phyloP scores from a whole-genome alignment of 2,888 invertebrate species.

The Spisula solida region DNA sequence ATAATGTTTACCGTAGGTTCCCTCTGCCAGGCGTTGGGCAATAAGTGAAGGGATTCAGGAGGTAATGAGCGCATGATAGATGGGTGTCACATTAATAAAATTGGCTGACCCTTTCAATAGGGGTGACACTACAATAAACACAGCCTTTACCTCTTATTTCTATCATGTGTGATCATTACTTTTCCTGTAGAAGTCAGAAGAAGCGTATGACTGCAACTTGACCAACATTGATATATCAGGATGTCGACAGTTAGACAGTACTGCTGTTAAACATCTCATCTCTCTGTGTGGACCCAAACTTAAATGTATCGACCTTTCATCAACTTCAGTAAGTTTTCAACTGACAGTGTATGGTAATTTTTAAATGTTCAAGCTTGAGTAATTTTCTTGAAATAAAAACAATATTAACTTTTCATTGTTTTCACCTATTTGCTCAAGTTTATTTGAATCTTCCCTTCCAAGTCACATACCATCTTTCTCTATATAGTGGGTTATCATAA shows the following conservation, averaged over 20 bases:
- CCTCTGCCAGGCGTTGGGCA: no score
- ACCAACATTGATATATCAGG: constrained; percentile 74
- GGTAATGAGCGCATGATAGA: no score
- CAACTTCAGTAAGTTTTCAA: constrained; percentile 62
- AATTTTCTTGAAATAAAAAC: neutral
- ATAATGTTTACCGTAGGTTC: no score
- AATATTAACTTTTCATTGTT: neutral
- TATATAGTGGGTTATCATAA: no score
- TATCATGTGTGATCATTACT: neutral
- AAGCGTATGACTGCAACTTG: constrained; percentile 59
- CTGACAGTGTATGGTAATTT: neutral
- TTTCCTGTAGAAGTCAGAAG: constrained; percentile 21
- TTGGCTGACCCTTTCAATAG: no score
- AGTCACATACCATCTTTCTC: no score
- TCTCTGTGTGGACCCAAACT: constrained; percentile 74
- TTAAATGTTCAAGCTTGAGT: neutral
- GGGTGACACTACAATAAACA: no score
- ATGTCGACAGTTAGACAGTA: constrained; percentile 65
- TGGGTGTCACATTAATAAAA: no score
- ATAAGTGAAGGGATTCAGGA: no score
- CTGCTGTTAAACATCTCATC: constrained; percentile 68
- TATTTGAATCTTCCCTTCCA: no score
- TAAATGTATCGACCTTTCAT: constrained; percentile 68
- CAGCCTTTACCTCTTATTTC: no score
- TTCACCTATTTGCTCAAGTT: no score